Percentiles rank a stretch among this genome's conserved stretches.
phyloP scores from a whole-genome alignment of 2,888 invertebrate genomes.

The Stenchaetothrips biformis region DNA sequence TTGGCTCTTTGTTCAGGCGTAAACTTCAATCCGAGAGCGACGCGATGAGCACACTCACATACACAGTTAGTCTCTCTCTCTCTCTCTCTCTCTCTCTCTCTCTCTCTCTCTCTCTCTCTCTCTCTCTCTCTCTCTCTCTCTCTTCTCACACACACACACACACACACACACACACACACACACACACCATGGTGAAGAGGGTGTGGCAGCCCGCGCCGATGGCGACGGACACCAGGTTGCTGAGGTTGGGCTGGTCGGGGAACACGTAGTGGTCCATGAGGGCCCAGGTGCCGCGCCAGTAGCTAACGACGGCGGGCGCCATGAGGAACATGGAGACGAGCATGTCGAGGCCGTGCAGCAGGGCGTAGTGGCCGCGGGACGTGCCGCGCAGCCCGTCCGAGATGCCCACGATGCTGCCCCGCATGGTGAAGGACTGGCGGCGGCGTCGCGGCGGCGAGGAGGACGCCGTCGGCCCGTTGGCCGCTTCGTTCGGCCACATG shows the following conservation, averaged over 20 bases:
- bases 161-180: not conserved
- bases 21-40: too few species aligned
- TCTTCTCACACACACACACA: too few species aligned
- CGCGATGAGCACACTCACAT: too few species aligned
- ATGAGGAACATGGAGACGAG: constrained; percentile 67
- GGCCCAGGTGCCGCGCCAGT: constrained; percentile 84
- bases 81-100: too few species aligned
- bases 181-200: constrained; percentile 54
- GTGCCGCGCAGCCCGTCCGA: constrained; percentile 57
- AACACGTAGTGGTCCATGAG: constrained; percentile 68
- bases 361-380: constrained; percentile 50
- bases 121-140: too few species aligned
- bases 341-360: constrained; percentile 66
- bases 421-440: constrained; percentile 45
- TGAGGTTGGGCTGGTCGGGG: constrained; percentile 56
- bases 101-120: too few species aligned
- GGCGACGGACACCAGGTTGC: constrained; percentile 62
- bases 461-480: not conserved
- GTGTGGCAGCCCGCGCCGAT: constrained; percentile 68
- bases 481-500: not conserved
- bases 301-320: constrained; percentile 75
- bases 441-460: constrained; percentile 14
- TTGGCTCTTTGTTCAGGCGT: too few species aligned
- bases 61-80: not conserved
- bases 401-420: constrained; percentile 63